phyloP scores from a whole-genome alignment of 2,113 vertebrate species.

The Plecturocebus donacophilus region DNA sequence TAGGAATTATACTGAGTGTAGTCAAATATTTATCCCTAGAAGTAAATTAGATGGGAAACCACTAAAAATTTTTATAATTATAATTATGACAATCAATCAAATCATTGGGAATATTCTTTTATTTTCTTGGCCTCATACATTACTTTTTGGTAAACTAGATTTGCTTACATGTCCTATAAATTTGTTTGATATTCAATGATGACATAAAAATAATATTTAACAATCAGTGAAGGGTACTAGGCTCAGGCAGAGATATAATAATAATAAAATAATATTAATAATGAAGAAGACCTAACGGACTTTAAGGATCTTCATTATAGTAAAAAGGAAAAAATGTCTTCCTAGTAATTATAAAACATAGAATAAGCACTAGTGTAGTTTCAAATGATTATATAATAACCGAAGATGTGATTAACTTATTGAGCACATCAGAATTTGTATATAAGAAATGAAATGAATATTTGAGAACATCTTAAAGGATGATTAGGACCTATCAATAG shows the following conservation, averaged over 20 bases:
- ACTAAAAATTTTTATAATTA: not conserved
- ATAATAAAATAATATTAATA: not conserved
- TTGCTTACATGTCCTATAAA: not conserved
- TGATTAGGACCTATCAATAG: not conserved
- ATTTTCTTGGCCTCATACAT: not conserved
- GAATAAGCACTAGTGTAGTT: not conserved
- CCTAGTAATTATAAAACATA: not conserved
- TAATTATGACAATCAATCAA: not conserved
- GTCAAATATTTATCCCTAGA: not conserved
- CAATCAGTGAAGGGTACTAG: not conserved
- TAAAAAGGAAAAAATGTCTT: not conserved
- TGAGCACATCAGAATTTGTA: not conserved
- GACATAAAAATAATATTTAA: not conserved
- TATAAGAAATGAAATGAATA: not conserved
- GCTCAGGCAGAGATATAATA: not conserved
- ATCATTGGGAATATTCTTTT: not conserved
- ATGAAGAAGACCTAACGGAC: not conserved
- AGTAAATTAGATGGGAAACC: not conserved
- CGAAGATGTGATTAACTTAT: not conserved
- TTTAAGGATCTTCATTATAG: not conserved
- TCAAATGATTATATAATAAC: not conserved
- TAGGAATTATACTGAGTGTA: not conserved
- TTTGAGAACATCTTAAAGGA: not conserved
- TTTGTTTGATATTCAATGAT: not conserved
- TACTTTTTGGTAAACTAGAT: not conserved